phyloP scores from a whole-genome alignment of 2,797 vertebrate genomes.

The Sebastolobus altivelis region DNA sequence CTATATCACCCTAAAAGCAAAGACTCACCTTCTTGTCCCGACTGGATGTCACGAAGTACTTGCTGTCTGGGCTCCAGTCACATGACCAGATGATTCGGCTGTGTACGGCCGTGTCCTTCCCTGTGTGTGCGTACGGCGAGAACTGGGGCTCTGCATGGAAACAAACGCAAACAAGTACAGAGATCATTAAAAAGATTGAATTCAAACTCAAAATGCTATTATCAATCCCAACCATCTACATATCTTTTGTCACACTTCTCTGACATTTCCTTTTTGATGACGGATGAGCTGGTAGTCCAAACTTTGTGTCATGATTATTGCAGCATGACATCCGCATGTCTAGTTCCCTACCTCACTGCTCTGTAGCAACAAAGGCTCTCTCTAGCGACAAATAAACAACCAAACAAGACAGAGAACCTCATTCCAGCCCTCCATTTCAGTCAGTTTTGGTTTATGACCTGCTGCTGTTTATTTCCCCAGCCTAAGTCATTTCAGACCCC shows the following conservation, averaged over 20 bases:
- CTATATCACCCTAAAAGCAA: constrained; percentile 9
- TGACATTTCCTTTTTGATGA: constrained; percentile 8
- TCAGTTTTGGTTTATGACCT: constrained; percentile 73
- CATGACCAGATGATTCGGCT: constrained; percentile 98
- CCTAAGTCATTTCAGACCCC: constrained; percentile 67
- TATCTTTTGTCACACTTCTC: constrained; percentile 6
- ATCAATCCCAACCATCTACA: neutral
- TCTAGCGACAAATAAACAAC: constrained; percentile 60
- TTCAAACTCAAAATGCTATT: neutral
- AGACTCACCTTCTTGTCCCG: constrained; percentile 94
- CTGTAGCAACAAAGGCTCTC: constrained; percentile 36
- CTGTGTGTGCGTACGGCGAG: constrained; percentile 88
- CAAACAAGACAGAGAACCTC: constrained; percentile 60
- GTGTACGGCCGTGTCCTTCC: constrained; percentile 91
- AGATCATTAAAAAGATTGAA: constrained; percentile 4
- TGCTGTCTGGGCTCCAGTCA: constrained; percentile 95
- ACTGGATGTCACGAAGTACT: constrained; percentile 95
- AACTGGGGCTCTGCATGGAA: constrained; percentile 87
- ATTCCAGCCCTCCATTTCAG: constrained; percentile 57
- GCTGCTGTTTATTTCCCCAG: constrained; percentile 70
- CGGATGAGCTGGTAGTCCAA: constrained; percentile 33
- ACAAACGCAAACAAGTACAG: constrained; percentile 13
- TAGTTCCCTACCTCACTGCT: constrained; percentile 21
- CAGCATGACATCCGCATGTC: constrained; percentile 49
- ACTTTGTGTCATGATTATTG: constrained; percentile 44